A percentile compares a stretch with the other conserved stretches of the same genome.
Evolutionary conservation across 2,888 invertebrate species (phyloP).

Genomic region (Drosophila borborema): DNA sequence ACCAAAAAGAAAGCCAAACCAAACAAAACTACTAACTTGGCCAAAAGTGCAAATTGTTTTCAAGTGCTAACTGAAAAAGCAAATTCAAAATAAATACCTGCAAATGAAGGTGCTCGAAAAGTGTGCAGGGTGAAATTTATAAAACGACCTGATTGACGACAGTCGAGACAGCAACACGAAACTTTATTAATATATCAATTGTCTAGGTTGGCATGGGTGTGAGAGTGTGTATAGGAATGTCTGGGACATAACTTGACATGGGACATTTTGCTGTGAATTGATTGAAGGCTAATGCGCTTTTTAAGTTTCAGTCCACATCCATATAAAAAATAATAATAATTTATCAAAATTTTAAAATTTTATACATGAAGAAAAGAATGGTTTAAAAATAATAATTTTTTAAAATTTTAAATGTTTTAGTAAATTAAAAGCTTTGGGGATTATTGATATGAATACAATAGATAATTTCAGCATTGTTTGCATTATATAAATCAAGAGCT

Average conservation of each 20-base stretch:
- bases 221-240: background rate
- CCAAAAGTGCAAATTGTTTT: conserved; percentile 72
- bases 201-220: background rate
- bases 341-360: too few relatives aligned
- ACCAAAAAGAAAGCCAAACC: background rate
- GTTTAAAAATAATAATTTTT: too few relatives aligned
- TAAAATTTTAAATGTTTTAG: too few relatives aligned
- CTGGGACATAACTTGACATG: background rate
- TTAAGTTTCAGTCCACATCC: background rate
- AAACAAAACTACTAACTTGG: conserved; percentile 37
- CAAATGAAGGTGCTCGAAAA: conserved; percentile 31
- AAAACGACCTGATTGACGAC: background rate
- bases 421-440: too few relatives aligned
- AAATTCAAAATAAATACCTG: conserved; percentile 34
- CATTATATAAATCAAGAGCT: too few relatives aligned
- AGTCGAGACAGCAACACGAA: conserved; percentile 8
- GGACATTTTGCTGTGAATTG: background rate
- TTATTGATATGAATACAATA: too few relatives aligned
- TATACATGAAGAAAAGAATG: too few relatives aligned
- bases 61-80: conserved; percentile 36
- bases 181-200: conserved; percentile 7
- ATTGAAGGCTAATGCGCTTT: background rate
- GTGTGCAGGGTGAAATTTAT: conserved; percentile 16
- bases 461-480: too few relatives aligned
- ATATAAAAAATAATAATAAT: background rate